These are phyloP conservation scores for Nomada fucata DNA, from an alignment of 2,888 invertebrate species.

Conservation along the genomic window DNA sequence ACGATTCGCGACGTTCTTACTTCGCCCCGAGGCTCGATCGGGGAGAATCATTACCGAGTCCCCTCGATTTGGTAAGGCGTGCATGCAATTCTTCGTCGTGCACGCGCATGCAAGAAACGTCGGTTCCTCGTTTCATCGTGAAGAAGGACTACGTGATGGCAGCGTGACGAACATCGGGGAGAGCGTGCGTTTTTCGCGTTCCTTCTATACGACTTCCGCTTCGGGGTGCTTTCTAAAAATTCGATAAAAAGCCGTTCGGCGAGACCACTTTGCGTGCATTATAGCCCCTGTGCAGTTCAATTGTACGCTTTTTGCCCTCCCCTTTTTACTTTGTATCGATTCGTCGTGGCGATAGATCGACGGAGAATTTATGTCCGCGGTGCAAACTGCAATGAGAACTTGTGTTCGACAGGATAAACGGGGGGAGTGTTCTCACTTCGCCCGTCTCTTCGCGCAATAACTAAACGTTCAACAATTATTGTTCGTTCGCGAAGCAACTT, in stretches of 20 bases:
- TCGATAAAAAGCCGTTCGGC: conserved; percentile 22
- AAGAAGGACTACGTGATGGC: conserved; percentile 50
- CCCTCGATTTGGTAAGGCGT: conserved; percentile 58
- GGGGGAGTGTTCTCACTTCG: no score
- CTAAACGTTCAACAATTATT: no score
- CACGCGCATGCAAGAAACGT: conserved; percentile 41
- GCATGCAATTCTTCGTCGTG: conserved; percentile 52
- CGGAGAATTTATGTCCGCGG: conserved; percentile 20
- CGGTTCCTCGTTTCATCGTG: conserved; percentile 45
- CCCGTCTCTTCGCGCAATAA: no score
- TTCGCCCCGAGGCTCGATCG: background rate
- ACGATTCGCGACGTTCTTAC: conserved; percentile 39
- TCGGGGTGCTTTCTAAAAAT: conserved; percentile 33
- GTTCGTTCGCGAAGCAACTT: no score
- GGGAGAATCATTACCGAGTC: conserved; percentile 44
- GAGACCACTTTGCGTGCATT: conserved; percentile 29
- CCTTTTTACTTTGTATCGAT: conserved; percentile 3
- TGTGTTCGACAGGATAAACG: no score
- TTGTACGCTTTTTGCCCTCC: conserved; percentile 1
- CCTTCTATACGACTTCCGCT: conserved; percentile 47
- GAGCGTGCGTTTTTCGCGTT: background rate
- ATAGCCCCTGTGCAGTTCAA: background rate
- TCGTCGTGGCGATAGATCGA: conserved; percentile 10
- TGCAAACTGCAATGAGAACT: conserved; percentile 11
- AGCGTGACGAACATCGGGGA: conserved; percentile 1